Base-by-base conservation (phyloP, 2,113 vertebrate genomes). In the Amphiprion ocellaris region DNA sequence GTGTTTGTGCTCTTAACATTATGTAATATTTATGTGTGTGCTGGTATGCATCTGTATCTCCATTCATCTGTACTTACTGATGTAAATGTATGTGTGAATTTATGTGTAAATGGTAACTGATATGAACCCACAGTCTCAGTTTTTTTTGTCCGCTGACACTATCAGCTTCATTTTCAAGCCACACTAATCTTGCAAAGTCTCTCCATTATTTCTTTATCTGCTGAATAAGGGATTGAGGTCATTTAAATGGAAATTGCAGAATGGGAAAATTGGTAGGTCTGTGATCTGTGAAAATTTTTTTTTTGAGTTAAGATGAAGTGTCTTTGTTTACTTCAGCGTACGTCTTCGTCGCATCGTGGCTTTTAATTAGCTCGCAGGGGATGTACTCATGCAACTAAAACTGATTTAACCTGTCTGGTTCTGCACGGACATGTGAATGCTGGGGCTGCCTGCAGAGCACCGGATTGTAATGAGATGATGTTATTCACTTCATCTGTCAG, bases 191-290 rank as follows among this genome's bases (percentile, higher is more conserved):
- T 60, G 47, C 54, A 75, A 65, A 53, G 23, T 21, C 52, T 73
- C 55, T 76, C 33, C 41, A 85, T 79, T 83, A 81, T 73, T 75
- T 69, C 24, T 86, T 87, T 81, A 74, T 85, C 85, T 79, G 54
- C n/a, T 52, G 37, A 79, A 65, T 75, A 60, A 72, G 55, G 68
- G 28, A 79, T 74, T 64, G 78, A 86, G 71, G 67, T 72, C 10
- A 89, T 92, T 94, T 88, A 90, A 90, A 92, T 93, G 84, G 23
- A 92, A 92, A 92, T 83, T 16, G 49, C 11, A 5, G 16, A 21
- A 10, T 24, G 30, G 55, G 19, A 50, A 61, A 73, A 8, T 7
- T 2, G 17, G 26, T 52, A 10, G 52, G 55, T 50, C 47, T 78
- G 74, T 81, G 61, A 92, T 81, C 63, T 77, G 68, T 59, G 53